Percentiles rank a stretch among this genome's conserved stretches.
phyloP scores from a whole-genome alignment of 2,113 vertebrate species.

The Petromus typicus region DNA sequence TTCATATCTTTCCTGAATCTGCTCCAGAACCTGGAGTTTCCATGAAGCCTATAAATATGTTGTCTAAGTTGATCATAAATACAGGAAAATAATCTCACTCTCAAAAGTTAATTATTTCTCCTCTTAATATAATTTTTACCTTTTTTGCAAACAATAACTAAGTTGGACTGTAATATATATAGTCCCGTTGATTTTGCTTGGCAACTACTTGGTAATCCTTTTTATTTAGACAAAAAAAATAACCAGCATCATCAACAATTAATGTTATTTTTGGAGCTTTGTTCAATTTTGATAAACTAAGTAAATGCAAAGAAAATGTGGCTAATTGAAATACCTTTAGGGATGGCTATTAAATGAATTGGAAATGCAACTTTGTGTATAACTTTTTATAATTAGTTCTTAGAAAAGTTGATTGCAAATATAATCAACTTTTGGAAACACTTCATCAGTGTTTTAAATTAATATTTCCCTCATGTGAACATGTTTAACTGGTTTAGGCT shows the following conservation, averaged over 20 bases:
- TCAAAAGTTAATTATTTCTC: not conserved
- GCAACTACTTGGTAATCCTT: slow-evolving; percentile 9
- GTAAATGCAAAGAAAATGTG: slow-evolving; percentile 50
- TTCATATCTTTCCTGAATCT: not conserved
- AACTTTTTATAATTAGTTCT: slow-evolving; percentile 54
- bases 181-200: not conserved
- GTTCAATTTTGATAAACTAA: slow-evolving; percentile 39
- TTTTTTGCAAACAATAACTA: not conserved
- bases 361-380: slow-evolving; percentile 33
- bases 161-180: not conserved
- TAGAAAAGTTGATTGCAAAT: slow-evolving; percentile 69
- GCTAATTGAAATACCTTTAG: slow-evolving; percentile 46
- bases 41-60: not conserved
- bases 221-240: not conserved
- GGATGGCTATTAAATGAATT: slow-evolving; percentile 54
- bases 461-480: slow-evolving; percentile 42
- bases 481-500: slow-evolving; percentile 28
- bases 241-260: not conserved
- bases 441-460: slow-evolving; percentile 47
- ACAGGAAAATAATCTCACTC: not conserved
- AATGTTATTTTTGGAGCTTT: slow-evolving; percentile 50
- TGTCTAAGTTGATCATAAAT: not conserved
- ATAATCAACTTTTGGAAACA: slow-evolving; percentile 49
- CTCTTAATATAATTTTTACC: not conserved
- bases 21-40: not conserved